phyloP scores from a whole-genome alignment of 2,113 vertebrate species.

The Serinus canaria region DNA sequence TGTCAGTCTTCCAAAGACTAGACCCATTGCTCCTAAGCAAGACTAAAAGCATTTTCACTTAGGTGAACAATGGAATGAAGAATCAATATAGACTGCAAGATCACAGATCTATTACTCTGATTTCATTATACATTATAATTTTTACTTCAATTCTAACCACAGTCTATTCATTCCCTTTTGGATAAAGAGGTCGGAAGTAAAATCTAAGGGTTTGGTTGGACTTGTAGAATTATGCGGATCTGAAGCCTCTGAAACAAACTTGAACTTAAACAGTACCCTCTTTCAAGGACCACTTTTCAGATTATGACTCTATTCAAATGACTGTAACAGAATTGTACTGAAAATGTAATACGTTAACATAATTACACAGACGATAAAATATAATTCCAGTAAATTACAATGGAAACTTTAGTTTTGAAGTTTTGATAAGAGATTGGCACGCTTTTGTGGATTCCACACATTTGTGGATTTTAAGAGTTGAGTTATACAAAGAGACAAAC shows the following conservation, averaged over 20 bases:
- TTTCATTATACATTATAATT: background rate
- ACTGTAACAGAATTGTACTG: background rate
- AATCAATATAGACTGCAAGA: background rate
- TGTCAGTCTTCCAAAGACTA: background rate
- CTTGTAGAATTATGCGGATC: background rate
- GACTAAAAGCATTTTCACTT: background rate
- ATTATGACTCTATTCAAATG: background rate
- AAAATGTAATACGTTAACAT: background rate
- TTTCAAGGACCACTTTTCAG: background rate
- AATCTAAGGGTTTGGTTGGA: background rate
- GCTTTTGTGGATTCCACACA: background rate
- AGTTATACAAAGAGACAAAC: background rate
- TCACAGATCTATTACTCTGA: background rate
- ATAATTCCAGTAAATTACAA: background rate
- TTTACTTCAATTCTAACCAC: background rate
- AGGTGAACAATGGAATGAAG: background rate
- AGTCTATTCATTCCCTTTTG: background rate
- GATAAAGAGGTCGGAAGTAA: background rate
- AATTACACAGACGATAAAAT: background rate
- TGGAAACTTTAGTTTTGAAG: background rate
- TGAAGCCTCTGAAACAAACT: background rate
- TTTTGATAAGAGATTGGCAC: background rate
- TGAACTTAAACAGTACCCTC: background rate
- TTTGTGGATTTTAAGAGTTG: background rate
- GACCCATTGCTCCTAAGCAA: background rate